phyloP scores from a whole-genome alignment of 2,888 invertebrate species.

The Erannis defoliaria region DNA sequence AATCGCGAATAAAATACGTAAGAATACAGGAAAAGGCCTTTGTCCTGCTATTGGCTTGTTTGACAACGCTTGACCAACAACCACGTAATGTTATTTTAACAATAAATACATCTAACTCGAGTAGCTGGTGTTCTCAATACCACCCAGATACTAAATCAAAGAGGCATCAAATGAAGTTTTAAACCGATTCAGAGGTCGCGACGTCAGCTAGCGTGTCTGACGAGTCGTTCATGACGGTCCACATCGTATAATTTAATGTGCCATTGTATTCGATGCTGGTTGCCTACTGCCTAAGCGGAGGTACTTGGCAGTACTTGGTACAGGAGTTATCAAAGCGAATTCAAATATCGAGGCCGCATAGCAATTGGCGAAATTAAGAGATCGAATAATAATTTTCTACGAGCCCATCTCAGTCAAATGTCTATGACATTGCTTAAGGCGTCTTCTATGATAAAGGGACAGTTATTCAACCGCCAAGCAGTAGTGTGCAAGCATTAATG shows the following conservation, averaged over 20 bases:
- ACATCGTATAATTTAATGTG: conserved; percentile 62
- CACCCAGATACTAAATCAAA: conserved; percentile 21
- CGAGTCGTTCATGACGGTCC: conserved; percentile 58
- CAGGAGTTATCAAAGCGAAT: conserved; percentile 34
- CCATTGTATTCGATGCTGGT: conserved; percentile 62
- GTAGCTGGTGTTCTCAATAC: neutral
- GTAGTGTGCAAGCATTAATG: too few species aligned
- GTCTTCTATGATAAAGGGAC: too few species aligned
- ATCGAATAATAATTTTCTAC: neutral
- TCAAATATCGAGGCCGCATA: conserved; percentile 4
- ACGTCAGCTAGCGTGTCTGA: conserved; percentile 60
- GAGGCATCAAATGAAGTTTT: conserved; percentile 21
- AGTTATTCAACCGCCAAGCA: too few species aligned
- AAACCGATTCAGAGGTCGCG: conserved; percentile 51
- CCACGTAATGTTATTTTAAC: too few species aligned
- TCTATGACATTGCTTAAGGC: neutral
- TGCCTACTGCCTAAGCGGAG: conserved; percentile 21
- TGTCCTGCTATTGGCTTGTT: too few species aligned
- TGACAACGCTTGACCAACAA: too few species aligned
- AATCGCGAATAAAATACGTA: too few species aligned
- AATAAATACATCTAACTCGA: too few species aligned
- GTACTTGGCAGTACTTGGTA: conserved; percentile 25
- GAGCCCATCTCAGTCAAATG: neutral
- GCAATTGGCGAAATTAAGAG: neutral
- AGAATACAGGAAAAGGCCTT: too few species aligned